phyloP scores from a whole-genome alignment of 2,888 invertebrate species.

The Drosophila borborema region DNA sequence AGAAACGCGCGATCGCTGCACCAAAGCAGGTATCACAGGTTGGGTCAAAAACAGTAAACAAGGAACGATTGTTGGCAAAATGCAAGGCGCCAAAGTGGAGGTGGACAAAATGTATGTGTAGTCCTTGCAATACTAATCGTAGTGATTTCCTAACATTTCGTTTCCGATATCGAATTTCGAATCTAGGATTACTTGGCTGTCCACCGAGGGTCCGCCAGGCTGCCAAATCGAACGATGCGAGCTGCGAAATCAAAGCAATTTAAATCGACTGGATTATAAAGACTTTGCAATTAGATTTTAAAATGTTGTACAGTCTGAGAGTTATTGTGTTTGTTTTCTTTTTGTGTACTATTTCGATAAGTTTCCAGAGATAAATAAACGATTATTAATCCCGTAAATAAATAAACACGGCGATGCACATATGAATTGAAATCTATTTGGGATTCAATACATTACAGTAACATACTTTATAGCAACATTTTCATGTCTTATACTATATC shows the following conservation, averaged over 20 bases:
- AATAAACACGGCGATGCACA: constrained; percentile 34
- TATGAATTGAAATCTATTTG: constrained; percentile 69
- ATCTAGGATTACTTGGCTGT: constrained; percentile 92
- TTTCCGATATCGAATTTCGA: background rate
- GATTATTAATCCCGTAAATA: constrained; percentile 16
- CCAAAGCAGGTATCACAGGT: constrained; percentile 91
- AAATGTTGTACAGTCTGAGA: constrained; percentile 70
- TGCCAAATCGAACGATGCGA: constrained; percentile 93
- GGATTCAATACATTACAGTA: constrained; percentile 62
- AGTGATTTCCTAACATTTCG: background rate
- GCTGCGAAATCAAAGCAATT: constrained; percentile 92
- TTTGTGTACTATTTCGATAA: constrained; percentile 69
- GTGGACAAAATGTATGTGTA: constrained; percentile 94
- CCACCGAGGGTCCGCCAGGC: constrained; percentile 93
- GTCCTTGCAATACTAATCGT: background rate
- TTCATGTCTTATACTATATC: constrained; percentile 60
- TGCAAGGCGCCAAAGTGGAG: constrained; percentile 92
- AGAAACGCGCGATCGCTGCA: constrained; percentile 92
- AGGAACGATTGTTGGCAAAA: constrained; percentile 95
- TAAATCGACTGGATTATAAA: constrained; percentile 88
- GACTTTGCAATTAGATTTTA: constrained; percentile 94
- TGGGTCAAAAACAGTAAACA: constrained; percentile 97
- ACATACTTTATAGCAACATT: constrained; percentile 59
- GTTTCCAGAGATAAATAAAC: constrained; percentile 64
- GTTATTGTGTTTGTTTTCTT: constrained; percentile 56